Evolutionary conservation across 1,140 invertebrate genomes (phyloP).

Genomic region (silkworm (Bombyx mori)): DNA sequence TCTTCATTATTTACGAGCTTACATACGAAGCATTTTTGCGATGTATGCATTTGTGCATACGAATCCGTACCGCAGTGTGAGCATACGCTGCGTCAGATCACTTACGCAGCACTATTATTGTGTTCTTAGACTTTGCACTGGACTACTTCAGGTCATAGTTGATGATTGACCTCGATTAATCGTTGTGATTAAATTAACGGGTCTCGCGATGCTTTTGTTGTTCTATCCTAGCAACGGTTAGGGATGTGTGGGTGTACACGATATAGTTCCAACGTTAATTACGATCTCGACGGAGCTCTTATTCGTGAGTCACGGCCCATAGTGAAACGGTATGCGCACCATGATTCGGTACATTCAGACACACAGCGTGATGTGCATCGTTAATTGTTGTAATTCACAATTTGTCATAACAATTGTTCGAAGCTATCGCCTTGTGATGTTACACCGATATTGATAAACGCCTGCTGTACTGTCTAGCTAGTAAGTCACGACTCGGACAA

Average conservation of each 20-base stretch:
- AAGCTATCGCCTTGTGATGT: constrained; percentile 41
- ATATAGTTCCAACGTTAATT: constrained; percentile 55
- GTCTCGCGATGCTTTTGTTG: constrained; percentile 33
- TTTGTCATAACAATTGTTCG: constrained; percentile 25
- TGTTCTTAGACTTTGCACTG: constrained; percentile 1
- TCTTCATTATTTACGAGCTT: not conserved
- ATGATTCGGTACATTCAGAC: constrained; percentile 53
- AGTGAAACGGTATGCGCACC: constrained; percentile 50
- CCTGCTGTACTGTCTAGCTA: constrained; percentile 3
- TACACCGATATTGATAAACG: constrained; percentile 7
- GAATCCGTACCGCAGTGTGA: not conserved
- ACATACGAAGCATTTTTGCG: not conserved
- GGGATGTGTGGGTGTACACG: constrained; percentile 38
- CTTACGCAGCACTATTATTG: not conserved
- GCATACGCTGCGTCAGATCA: not conserved
- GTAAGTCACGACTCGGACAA: constrained; percentile 22
- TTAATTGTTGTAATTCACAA: constrained; percentile 33
- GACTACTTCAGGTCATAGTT: constrained; percentile 5
- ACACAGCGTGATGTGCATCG: constrained; percentile 53
- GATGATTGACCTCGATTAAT: constrained; percentile 41
- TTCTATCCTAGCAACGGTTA: constrained; percentile 5
- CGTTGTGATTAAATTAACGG: constrained; percentile 37
- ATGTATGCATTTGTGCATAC: not conserved
- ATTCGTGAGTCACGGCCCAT: constrained; percentile 61
- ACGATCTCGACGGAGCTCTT: constrained; percentile 53